Conservation (phyloP, 1,140 invertebrate species). For the Procambarus virginalis region DNA sequence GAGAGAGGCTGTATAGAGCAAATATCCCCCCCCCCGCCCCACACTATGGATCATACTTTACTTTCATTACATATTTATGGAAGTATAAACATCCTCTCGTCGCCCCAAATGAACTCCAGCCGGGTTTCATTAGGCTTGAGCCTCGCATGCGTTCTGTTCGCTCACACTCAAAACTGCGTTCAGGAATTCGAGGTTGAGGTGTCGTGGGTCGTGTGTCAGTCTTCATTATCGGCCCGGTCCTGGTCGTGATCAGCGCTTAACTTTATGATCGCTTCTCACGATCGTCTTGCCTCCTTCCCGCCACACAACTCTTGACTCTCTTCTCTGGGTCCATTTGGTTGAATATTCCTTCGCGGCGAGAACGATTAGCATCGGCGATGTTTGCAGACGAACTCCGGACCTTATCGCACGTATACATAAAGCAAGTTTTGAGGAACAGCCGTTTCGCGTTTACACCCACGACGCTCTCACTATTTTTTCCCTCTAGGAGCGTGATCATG, state of each 20-base stretch:
- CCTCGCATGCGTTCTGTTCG: neutral
- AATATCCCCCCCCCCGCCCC: too few relatives aligned
- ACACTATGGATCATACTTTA: too few relatives aligned
- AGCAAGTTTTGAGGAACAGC: neutral
- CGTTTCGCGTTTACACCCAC: neutral
- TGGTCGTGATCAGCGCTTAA: conserved; percentile 37
- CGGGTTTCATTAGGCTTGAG: neutral
- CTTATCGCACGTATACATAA: neutral
- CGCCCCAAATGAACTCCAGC: neutral
- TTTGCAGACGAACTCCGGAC: neutral
- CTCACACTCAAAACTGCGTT: conserved; percentile 12
- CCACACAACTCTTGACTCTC: neutral
- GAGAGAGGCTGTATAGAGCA: too few relatives aligned
- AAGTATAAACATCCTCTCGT: too few relatives aligned
- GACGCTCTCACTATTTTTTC: neutral
- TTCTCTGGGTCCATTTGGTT: neutral
- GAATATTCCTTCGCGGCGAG: neutral
- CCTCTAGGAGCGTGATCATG: neutral
- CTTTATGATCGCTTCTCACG: conserved; percentile 10
- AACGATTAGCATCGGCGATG: conserved; percentile 1
- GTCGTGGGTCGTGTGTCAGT: conserved; percentile 41
- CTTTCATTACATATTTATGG: too few relatives aligned
- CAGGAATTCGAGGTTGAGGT: conserved; percentile 30
- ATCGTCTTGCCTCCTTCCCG: neutral
- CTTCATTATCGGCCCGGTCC: conserved; percentile 14